Percentiles rank a stretch among this genome's conserved stretches.
Conservation (phyloP, 2,113 vertebrate genomes). For the Corythornis cristatus region DNA sequence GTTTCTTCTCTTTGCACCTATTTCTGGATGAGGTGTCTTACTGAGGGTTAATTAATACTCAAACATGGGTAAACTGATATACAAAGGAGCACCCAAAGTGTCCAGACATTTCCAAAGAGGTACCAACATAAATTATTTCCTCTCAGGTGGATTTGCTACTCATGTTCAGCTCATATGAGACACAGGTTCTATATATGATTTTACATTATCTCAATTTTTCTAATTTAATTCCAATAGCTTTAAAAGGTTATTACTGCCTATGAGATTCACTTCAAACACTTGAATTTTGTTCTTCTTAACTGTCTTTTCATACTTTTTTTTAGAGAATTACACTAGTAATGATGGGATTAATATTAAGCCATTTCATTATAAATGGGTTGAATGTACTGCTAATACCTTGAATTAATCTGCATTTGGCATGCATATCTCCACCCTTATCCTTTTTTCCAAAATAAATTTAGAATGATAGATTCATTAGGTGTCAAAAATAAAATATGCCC, state of each 20-base stretch:
- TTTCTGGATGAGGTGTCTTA: background rate
- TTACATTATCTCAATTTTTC: background rate
- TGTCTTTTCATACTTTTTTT: background rate
- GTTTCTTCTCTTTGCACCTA: background rate
- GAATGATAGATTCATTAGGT: background rate
- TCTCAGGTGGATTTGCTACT: background rate
- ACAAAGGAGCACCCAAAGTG: background rate
- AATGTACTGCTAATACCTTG: background rate
- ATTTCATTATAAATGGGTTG: background rate
- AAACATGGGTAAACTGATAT: background rate
- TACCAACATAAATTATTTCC: background rate
- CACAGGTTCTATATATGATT: background rate
- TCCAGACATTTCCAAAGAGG: background rate
- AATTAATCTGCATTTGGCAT: slow-evolving; percentile 8
- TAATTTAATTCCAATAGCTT: slow-evolving; percentile 14
- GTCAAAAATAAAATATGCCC: background rate
- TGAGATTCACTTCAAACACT: background rate
- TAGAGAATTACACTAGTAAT: background rate
- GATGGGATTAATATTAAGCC: slow-evolving; percentile 19
- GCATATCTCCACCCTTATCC: background rate
- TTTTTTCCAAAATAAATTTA: background rate
- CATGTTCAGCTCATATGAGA: background rate
- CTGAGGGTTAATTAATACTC: background rate
- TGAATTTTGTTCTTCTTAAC: background rate
- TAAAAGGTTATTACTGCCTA: background rate